Conservation (phyloP, 2,888 invertebrate genomes). For the Amblyteles armatorius region DNA sequence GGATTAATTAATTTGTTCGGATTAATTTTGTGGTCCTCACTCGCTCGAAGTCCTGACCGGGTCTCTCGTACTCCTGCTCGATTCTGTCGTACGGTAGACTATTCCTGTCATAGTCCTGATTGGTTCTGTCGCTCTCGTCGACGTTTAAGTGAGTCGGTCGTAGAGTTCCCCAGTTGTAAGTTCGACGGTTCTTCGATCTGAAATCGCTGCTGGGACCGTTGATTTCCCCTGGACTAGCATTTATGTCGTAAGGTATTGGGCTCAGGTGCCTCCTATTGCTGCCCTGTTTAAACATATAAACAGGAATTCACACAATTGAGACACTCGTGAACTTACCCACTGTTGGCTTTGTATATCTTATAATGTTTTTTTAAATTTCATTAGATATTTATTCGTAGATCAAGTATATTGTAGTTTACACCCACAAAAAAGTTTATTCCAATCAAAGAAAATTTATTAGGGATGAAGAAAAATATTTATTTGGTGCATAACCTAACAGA, state of each 20-base stretch:
- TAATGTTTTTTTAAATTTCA: background rate
- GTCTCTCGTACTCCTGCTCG: background rate
- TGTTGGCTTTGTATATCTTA: background rate
- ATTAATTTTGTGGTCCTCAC: background rate
- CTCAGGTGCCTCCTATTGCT: background rate
- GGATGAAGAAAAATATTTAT: too few relatives aligned
- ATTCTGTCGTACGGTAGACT: background rate
- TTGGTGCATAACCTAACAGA: too few relatives aligned
- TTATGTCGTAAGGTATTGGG: slow-evolving; percentile 5
- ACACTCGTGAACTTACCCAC: background rate
- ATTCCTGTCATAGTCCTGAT: background rate
- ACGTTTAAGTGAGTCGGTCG: background rate
- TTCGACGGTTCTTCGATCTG: slow-evolving; percentile 39
- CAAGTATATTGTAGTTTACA: background rate
- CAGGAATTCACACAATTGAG: background rate
- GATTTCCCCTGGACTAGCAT: slow-evolving; percentile 46
- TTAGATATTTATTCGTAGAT: background rate
- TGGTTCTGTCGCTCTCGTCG: background rate
- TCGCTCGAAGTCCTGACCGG: background rate
- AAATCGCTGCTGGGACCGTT: slow-evolving; percentile 36
- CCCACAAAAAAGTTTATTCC: too few relatives aligned
- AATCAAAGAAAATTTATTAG: too few relatives aligned
- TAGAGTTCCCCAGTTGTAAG: background rate
- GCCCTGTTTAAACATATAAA: background rate
- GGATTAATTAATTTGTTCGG: background rate